Conservation (phyloP, 2,113 vertebrate species). For the Manacus vitellinus region DNA sequence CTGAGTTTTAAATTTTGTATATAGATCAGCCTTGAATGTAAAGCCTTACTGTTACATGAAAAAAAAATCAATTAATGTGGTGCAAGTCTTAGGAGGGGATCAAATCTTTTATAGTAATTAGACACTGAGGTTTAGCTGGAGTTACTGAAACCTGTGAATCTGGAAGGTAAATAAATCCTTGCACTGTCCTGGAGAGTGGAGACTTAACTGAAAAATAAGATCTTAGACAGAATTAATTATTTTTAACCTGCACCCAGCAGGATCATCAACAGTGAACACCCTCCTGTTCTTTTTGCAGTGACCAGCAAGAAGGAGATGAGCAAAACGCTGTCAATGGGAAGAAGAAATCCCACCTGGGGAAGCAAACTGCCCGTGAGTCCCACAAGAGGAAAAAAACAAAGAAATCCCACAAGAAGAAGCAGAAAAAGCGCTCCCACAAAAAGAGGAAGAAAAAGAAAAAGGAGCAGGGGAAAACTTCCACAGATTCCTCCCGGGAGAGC, state of each 20-base stretch:
- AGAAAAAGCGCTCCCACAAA: constrained; percentile 87
- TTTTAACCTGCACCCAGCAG: not conserved
- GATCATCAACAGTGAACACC: not conserved
- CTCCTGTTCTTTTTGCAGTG: constrained; percentile 63
- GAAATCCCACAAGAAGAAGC: constrained; percentile 89
- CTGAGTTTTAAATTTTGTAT: not conserved
- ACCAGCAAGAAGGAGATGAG: constrained; percentile 65
- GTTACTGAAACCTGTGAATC: not conserved
- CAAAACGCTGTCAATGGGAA: constrained; percentile 73
- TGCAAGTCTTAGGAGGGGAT: not conserved
- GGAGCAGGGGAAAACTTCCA: constrained; percentile 61
- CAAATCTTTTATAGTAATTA: not conserved
- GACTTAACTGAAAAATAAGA: not conserved
- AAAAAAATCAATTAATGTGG: not conserved
- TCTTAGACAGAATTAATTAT: not conserved
- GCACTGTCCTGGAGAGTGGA: not conserved
- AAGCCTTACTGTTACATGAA: not conserved
- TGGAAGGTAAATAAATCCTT: not conserved
- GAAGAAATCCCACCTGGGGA: constrained; percentile 72
- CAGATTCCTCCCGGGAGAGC: constrained; percentile 69
- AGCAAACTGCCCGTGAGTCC: constrained; percentile 69
- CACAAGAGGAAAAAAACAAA: constrained; percentile 83
- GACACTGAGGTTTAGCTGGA: not conserved
- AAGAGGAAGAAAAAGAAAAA: constrained; percentile 81
- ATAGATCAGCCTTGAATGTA: not conserved